Conservation (phyloP, 2,888 invertebrate genomes). For the Spodoptera exigua region DNA sequence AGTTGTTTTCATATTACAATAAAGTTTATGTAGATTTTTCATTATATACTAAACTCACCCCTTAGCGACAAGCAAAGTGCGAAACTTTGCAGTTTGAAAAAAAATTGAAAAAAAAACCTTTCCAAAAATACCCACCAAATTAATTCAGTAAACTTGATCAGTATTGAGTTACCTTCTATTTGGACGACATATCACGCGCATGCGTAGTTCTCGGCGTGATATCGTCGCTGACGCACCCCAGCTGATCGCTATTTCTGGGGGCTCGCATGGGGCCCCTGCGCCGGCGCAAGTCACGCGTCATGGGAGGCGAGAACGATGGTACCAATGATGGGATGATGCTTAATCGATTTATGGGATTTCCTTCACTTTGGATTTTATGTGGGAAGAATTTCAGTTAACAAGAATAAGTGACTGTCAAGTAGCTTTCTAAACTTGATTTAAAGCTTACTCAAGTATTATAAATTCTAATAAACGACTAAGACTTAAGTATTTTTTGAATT, state of each 20-base stretch:
- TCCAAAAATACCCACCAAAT: background rate
- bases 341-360: slow-evolving; percentile 15
- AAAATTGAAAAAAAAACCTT: background rate
- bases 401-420: too few relatives aligned
- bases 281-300: slow-evolving; percentile 44
- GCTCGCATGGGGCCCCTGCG: slow-evolving; percentile 63
- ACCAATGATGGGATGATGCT: slow-evolving; percentile 28
- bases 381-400: background rate
- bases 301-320: slow-evolving; percentile 28
- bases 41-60: background rate
- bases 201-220: slow-evolving; percentile 63
- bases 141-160: slow-evolving; percentile 20
- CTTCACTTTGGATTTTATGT: slow-evolving; percentile 1
- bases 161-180: slow-evolving; percentile 54
- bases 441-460: too few relatives aligned
- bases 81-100: background rate
- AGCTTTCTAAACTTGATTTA: too few relatives aligned
- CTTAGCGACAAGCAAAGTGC: background rate
- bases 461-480: too few relatives aligned
- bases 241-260: slow-evolving; percentile 84
- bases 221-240: slow-evolving; percentile 80
- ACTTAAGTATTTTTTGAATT: background rate
- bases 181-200: slow-evolving; percentile 54
- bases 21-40: too few relatives aligned
- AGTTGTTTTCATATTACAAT: too few relatives aligned